phyloP scores from a whole-genome alignment of 2,797 vertebrate genomes.

The Dendrocincla fuliginosa region DNA sequence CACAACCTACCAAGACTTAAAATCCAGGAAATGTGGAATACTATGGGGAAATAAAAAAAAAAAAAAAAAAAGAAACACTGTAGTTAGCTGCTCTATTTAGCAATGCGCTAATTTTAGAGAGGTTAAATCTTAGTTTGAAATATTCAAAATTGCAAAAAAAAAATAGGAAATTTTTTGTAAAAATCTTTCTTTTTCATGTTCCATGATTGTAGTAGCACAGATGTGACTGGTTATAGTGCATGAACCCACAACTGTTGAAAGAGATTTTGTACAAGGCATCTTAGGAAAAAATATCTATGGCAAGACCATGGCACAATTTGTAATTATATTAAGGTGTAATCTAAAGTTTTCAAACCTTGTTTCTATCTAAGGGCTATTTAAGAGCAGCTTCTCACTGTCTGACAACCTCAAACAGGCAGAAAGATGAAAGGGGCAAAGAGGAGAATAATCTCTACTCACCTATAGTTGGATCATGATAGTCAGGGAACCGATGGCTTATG shows the following conservation, averaged over 20 bases:
- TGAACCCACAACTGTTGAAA: background rate
- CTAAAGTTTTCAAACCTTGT: background rate
- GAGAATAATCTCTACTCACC: constrained; percentile 56
- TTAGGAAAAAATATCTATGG: rapidly evolving
- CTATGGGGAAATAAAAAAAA: background rate
- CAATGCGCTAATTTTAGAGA: background rate
- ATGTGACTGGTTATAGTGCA: rapidly evolving
- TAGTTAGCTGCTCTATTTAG: rapidly evolving
- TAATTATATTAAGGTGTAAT: background rate
- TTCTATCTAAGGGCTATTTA: background rate
- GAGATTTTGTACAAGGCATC: background rate
- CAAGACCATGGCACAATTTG: background rate
- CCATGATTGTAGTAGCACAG: rapidly evolving
- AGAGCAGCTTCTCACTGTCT: background rate
- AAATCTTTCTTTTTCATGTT: background rate
- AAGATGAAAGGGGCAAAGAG: background rate
- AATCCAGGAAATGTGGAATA: background rate
- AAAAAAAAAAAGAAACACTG: background rate
- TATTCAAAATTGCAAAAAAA: background rate
- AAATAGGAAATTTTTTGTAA: background rate
- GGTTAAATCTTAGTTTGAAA: background rate
- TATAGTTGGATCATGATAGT: constrained; percentile 78
- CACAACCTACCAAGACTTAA: rapidly evolving
- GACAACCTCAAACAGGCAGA: background rate
- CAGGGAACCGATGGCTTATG: constrained; percentile 77